Evolutionary conservation across 2,888 invertebrate species (phyloP), one percentile per base, ranked within the genome.

Genomic region (Lasioglossum villosulum): DNA sequence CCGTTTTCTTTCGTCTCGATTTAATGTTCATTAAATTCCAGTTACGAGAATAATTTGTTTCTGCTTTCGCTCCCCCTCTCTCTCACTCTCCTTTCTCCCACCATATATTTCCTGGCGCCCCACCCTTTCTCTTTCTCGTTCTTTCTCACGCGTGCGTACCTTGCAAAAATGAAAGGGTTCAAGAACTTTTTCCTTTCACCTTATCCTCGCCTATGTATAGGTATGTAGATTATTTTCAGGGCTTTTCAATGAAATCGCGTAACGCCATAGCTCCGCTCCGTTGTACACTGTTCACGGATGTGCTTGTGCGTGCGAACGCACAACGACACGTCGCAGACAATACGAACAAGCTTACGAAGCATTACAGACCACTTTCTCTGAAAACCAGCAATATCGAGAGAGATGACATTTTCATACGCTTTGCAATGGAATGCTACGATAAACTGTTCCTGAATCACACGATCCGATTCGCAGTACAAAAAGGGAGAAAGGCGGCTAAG

Each of bases 11-110:
- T 59, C 30, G 72, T 56, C 72, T 27, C 70, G 27, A 42, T 59
- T 78, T 59, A 72, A 56, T 56, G 73, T 45, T 63, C 73, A 71
- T 72, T 63, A 63, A 78, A 78, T 78, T 73, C 30, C 78, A 78
- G 73, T 78, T 78, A 72, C 72, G 72, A 59, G 78, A 63, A 78
- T 73, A 78, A 78, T 78, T 78, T 78, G 73, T 73, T 63, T 78
- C 78, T 45, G 78, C 73, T 73, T 74, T 79, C 79, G 73, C 72
- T 73, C 34, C 34, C 48, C 39, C 63, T 56, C 52, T 37, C 74
- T n/a, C 68, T 48, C 76, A 6, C 68, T 68, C 42, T 42, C 76
- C n/a, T 2, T 27, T 27, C 30, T 27, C 45, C 66, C 39, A 39
- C 68, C 76, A 39, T 39, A 34, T 34, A 10, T n/a, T 14, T 23